Evolutionary conservation across 2,797 vertebrate species (phyloP).

Genomic region (Alfaro cultratus): DNA sequence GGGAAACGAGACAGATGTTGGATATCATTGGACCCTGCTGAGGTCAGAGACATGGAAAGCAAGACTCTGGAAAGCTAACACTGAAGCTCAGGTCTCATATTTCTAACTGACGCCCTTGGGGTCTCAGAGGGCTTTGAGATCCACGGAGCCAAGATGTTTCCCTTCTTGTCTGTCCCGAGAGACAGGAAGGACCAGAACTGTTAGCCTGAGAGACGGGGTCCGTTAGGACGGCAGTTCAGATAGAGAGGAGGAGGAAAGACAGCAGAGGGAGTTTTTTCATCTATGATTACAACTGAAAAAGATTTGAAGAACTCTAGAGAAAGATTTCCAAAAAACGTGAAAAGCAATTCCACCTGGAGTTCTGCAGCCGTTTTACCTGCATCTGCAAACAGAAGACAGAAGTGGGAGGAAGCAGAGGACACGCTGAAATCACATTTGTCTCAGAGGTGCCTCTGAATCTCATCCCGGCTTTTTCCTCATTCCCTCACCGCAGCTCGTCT

Average conservation of each 20-base stretch:
- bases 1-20: constrained; percentile 47
- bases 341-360: constrained; percentile 30
- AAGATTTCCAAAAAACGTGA: constrained; percentile 56
- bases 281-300: constrained; percentile 49
- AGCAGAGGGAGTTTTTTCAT: constrained; percentile 45
- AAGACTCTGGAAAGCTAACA: constrained; percentile 51
- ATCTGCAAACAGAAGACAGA: constrained; percentile 9
- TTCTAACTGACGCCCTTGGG: constrained; percentile 37
- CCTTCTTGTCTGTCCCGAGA: constrained; percentile 28
- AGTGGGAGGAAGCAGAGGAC: constrained; percentile 29
- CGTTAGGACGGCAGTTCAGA: constrained; percentile 63
- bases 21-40: constrained; percentile 44
- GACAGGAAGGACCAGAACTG: constrained; percentile 51
- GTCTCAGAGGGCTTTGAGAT: constrained; percentile 62
- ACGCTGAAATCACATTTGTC: constrained; percentile 11
- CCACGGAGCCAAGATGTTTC: constrained; percentile 27
- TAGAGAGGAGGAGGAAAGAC: constrained; percentile 31
- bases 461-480: constrained; percentile 36
- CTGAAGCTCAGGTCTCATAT: constrained; percentile 31
- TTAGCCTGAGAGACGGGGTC: constrained; percentile 52
- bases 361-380: constrained; percentile 26
- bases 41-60: constrained; percentile 26
- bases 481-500: constrained; percentile 26
- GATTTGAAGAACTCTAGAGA: constrained; percentile 56
- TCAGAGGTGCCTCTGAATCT: constrained; percentile 23